Conservation (phyloP, 2,113 vertebrate genomes). For the Ammospiza nelsoni region DNA sequence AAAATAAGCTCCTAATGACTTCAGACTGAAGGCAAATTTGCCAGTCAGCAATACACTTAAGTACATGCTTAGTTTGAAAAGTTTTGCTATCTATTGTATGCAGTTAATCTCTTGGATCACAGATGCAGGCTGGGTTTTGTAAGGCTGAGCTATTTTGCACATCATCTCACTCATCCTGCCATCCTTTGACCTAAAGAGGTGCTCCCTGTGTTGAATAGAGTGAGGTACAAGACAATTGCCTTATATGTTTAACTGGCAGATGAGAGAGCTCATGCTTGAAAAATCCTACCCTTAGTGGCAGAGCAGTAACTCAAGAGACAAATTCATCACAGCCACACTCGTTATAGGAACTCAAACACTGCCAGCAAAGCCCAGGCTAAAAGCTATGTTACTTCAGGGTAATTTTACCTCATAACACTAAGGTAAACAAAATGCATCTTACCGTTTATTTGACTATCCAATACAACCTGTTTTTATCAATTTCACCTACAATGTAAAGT, state of each 20-base stretch:
- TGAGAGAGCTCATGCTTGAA: constrained; percentile 24
- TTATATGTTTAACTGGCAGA: constrained; percentile 38
- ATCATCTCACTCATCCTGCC: neutral
- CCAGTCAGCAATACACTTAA: constrained; percentile 19
- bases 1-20: constrained; percentile 15
- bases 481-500: constrained; percentile 62
- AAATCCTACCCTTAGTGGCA: constrained; percentile 1
- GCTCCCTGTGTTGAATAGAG: neutral
- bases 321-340: neutral
- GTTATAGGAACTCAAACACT: neutral
- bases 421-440: neutral
- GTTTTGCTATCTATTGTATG: neutral
- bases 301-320: neutral
- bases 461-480: constrained; percentile 56
- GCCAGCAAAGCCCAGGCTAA: neutral
- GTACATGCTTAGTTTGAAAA: neutral
- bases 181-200: constrained; percentile 34
- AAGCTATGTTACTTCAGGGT: neutral
- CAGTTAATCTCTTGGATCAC: neutral
- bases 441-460: neutral
- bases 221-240: neutral
- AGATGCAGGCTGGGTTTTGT: neutral
- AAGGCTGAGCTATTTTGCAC: neutral
- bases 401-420: neutral
- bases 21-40: neutral